phyloP scores from a whole-genome alignment of 53 echinoderm and acorn worm genomes.

The Echinometra lucunter region DNA sequence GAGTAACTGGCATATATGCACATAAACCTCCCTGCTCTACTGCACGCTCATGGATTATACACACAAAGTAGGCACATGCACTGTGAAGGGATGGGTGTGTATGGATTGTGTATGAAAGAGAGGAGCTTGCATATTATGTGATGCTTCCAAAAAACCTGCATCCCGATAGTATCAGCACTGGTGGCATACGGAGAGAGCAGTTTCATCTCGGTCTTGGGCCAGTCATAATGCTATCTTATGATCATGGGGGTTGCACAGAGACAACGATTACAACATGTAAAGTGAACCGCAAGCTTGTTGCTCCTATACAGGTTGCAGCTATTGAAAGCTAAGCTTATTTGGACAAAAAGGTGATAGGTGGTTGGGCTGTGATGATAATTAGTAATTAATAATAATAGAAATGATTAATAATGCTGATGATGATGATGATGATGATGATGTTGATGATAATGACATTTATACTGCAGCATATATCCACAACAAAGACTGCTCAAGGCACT shows the following conservation, averaged over 20 bases:
- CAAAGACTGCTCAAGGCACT: too few relatives aligned
- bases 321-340: too few relatives aligned
- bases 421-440: too few relatives aligned
- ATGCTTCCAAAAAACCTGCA: not conserved
- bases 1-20: constrained; percentile 4
- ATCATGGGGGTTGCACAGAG: not conserved
- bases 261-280: not conserved
- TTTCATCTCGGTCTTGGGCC: not conserved
- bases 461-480: too few relatives aligned
- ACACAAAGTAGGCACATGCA: not conserved
- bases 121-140: not conserved
- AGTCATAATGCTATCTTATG: not conserved
- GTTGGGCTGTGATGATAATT: too few relatives aligned
- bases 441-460: too few relatives aligned
- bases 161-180: constrained; percentile 10
- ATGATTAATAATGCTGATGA: too few relatives aligned
- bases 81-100: not conserved
- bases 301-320: not conserved
- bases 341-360: too few relatives aligned
- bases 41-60: not conserved
- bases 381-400: too few relatives aligned
- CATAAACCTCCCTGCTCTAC: not conserved
- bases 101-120: not conserved
- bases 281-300: not conserved
- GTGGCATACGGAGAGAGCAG: constrained; percentile 6